Conservation (phyloP, 2,113 vertebrate genomes). For the Phoxinus phoxinus region DNA sequence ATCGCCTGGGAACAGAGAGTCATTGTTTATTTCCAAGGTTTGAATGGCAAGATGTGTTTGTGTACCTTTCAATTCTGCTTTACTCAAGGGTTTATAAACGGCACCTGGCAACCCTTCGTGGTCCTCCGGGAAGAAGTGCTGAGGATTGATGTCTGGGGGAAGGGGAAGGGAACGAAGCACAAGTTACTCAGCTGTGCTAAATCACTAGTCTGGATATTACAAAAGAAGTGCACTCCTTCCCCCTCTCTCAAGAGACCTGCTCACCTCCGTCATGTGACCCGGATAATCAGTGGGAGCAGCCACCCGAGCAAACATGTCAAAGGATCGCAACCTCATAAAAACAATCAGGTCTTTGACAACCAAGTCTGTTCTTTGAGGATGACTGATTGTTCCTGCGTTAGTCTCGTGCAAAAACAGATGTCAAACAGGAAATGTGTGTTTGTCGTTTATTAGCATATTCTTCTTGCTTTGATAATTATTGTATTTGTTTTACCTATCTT, state of each 20-base stretch:
- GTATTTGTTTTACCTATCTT: too few relatives aligned
- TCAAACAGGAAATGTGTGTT: background rate
- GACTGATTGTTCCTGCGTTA: background rate
- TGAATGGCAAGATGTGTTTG: slow-evolving; percentile 10
- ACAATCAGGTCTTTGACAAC: slow-evolving; percentile 32
- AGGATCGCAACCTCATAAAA: slow-evolving; percentile 38
- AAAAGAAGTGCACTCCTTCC: slow-evolving; percentile 39
- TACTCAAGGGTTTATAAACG: slow-evolving; percentile 31
- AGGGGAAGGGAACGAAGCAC: background rate
- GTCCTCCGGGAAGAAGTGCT: slow-evolving; percentile 27
- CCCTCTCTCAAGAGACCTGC: slow-evolving; percentile 35
- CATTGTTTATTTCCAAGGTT: slow-evolving; percentile 6
- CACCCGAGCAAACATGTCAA: slow-evolving; percentile 20
- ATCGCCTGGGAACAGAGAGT: background rate
- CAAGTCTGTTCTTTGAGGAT: background rate
- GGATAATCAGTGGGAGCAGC: slow-evolving; percentile 44
- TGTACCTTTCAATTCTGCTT: slow-evolving; percentile 2
- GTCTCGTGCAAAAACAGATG: slow-evolving; percentile 14
- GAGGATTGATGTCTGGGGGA: slow-evolving; percentile 3
- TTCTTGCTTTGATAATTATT: background rate
- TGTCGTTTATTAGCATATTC: background rate
- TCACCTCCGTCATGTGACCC: slow-evolving; percentile 49
- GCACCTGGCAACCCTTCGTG: slow-evolving; percentile 17
- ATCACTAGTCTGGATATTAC: slow-evolving; percentile 51
- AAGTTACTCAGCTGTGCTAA: slow-evolving; percentile 51